Percentiles rank a stretch among this genome's conserved stretches.
phyloP scores from a whole-genome alignment of 2,888 invertebrate species.

The Diarsia dahlii region DNA sequence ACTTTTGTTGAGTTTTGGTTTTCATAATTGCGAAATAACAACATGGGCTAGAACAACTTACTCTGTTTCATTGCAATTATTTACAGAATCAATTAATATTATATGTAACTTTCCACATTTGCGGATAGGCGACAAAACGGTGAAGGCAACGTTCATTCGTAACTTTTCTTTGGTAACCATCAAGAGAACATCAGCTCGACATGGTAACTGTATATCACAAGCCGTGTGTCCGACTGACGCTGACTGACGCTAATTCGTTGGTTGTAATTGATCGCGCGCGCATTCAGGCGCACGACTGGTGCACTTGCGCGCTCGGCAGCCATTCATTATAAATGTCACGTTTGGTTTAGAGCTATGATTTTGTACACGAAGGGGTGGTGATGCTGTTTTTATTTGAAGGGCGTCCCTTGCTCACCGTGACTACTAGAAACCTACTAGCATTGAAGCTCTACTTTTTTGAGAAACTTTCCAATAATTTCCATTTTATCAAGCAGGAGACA shows the following conservation, averaged over 20 bases:
- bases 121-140: background rate
- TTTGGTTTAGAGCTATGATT: slow-evolving; percentile 51
- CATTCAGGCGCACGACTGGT: slow-evolving; percentile 65
- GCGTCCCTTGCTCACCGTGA: background rate
- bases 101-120: background rate
- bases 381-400: background rate
- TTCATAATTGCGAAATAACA: background rate
- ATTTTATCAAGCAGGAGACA: background rate
- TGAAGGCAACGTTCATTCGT: background rate
- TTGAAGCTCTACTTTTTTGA: background rate
- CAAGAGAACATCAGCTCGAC: slow-evolving; percentile 10
- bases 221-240: slow-evolving; percentile 44
- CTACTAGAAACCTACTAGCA: background rate
- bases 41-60: background rate
- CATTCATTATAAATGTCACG: slow-evolving; percentile 63
- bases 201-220: slow-evolving; percentile 26
- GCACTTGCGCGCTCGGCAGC: slow-evolving; percentile 60
- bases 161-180: slow-evolving; percentile 6
- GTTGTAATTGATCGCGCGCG: slow-evolving; percentile 66
- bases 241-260: slow-evolving; percentile 61
- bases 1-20: background rate
- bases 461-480: background rate
- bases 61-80: background rate
- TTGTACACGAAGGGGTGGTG: slow-evolving; percentile 1
- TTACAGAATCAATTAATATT: background rate